Conservation (phyloP, 2,797 vertebrate species). For the Tadarida brasiliensis region DNA sequence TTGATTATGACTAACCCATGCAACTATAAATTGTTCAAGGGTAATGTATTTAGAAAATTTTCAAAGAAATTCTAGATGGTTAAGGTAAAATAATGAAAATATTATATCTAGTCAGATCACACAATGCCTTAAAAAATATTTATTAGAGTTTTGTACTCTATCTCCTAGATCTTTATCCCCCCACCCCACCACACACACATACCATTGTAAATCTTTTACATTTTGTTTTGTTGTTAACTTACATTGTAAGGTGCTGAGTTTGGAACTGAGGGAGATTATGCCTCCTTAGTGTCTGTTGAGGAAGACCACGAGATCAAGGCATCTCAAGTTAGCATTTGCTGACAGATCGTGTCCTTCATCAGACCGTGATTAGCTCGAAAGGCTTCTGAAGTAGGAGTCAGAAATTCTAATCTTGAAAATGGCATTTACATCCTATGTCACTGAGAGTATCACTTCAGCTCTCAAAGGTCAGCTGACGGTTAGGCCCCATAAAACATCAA, state of each 20-base stretch:
- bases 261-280: neutral
- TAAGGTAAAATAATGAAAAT: conserved; percentile 28
- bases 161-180: neutral
- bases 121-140: neutral
- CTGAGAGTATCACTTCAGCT: neutral
- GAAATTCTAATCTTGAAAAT: neutral
- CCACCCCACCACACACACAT: rapidly evolving
- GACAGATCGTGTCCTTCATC: neutral
- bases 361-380: neutral
- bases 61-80: neutral
- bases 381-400: neutral
- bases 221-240: neutral
- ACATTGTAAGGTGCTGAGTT: neutral
- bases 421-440: neutral
- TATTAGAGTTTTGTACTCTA: neutral
- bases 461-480: neutral
- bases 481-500: neutral
- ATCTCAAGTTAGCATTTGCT: neutral
- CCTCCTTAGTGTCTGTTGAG: neutral
- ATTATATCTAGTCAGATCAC: neutral
- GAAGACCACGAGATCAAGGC: neutral
- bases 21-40: conserved; percentile 12
- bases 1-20: neutral
- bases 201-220: neutral
- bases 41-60: conserved; percentile 4